Conservation (phyloP, 2,113 vertebrate genomes). For the Aptenodytes patagonicus region DNA sequence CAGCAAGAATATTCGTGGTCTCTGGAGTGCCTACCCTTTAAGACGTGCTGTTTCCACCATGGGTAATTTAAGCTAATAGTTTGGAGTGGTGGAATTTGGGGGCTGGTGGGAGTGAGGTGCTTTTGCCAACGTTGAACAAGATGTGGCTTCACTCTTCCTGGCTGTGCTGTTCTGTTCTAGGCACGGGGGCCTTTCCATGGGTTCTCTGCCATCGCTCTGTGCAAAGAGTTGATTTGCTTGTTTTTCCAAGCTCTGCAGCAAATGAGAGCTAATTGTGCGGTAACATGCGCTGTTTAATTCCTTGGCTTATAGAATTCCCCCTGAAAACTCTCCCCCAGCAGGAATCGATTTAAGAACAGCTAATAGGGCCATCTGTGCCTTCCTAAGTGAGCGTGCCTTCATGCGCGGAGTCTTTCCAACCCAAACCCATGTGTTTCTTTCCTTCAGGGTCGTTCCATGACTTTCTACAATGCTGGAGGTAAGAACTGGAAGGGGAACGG, state of each 20-base stretch:
- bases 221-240: not conserved
- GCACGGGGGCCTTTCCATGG: not conserved
- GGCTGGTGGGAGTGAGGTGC: not conserved
- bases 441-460: not conserved
- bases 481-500: not conserved
- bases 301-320: not conserved
- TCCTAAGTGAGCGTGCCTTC: not conserved
- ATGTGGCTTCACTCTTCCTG: not conserved
- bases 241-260: not conserved
- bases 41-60: not conserved
- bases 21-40: not conserved
- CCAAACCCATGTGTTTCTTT: not conserved
- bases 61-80: too few relatives aligned
- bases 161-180: not conserved
- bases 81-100: not conserved
- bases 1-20: not conserved
- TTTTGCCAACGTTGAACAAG: not conserved
- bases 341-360: not conserved
- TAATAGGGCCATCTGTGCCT: not conserved
- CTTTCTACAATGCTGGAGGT: not conserved
- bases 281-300: not conserved
- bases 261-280: too few relatives aligned
- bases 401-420: fast-evolving
- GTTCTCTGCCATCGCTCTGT: not conserved
- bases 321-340: not conserved